Evolutionary conservation across 92 coral and sea anemone genomes (phyloP).

Genomic region (Ricordea florida): DNA sequence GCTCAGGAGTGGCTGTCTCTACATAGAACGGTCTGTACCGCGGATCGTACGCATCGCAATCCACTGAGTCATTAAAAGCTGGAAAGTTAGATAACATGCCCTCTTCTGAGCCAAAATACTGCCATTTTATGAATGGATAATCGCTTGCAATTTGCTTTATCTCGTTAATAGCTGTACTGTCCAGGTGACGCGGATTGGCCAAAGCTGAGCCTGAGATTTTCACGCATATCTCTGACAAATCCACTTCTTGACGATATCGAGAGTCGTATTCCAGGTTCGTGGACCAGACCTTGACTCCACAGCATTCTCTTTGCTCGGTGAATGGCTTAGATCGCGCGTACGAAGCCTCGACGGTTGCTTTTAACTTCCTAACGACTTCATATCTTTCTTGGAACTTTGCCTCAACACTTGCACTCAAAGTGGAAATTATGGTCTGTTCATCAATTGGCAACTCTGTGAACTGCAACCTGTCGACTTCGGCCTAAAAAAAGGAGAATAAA

Average conservation of each 20-base stretch:
- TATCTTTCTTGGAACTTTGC: slow-evolving; percentile 47
- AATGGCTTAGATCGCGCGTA: slow-evolving; percentile 1
- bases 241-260: slow-evolving; percentile 52
- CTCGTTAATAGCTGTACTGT: slow-evolving; percentile 4
- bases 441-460: slow-evolving; percentile 17
- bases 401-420: slow-evolving; percentile 9
- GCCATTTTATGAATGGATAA: slow-evolving; percentile 48
- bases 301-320: slow-evolving; percentile 39
- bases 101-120: slow-evolving; percentile 69
- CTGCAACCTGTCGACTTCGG: slow-evolving; percentile 39
- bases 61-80: slow-evolving; percentile 10
- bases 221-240: slow-evolving; percentile 31
- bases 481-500: too few relatives aligned
- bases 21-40: slow-evolving; percentile 65
- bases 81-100: slow-evolving; percentile 51
- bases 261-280: slow-evolving; percentile 45
- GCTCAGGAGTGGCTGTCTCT: slow-evolving; percentile 61
- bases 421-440: slow-evolving; percentile 16
- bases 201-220: slow-evolving; percentile 18
- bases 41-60: slow-evolving; percentile 50
- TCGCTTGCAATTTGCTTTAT: slow-evolving; percentile 14
- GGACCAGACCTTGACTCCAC: slow-evolving; percentile 12
- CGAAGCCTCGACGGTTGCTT: slow-evolving; percentile 41
- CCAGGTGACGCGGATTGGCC: slow-evolving; percentile 10
- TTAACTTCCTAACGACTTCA: slow-evolving; percentile 7